phyloP scores from a whole-genome alignment of 2,888 invertebrate genomes.

The Salpingus planirostris region DNA sequence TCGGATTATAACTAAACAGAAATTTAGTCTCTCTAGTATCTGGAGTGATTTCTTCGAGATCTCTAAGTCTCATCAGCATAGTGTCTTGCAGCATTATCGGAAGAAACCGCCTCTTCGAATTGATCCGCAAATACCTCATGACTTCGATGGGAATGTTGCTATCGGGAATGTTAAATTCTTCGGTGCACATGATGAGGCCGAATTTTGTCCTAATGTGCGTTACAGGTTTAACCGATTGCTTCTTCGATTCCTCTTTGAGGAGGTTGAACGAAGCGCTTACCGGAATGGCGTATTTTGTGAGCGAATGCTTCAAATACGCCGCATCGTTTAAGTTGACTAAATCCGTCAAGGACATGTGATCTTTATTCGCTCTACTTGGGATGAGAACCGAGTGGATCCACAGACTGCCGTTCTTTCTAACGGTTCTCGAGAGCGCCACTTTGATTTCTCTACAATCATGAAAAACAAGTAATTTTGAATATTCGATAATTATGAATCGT shows the following conservation, averaged over 20 bases:
- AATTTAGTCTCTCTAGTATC: conserved; percentile 55
- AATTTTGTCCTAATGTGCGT: conserved; percentile 68
- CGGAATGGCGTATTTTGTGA: conserved; percentile 69
- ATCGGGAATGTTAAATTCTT: conserved; percentile 41
- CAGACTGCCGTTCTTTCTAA: conserved; percentile 76
- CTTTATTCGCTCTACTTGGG: conserved; percentile 46
- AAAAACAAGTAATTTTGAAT: background rate
- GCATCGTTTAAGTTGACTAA: conserved; percentile 52
- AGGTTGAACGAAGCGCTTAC: conserved; percentile 67
- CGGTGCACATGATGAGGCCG: conserved; percentile 69
- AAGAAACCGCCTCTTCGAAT: conserved; percentile 56
- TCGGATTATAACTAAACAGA: conserved; percentile 62
- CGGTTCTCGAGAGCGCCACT: conserved; percentile 63
- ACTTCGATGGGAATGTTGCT: conserved; percentile 31
- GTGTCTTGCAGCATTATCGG: conserved; percentile 80
- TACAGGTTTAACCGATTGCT: conserved; percentile 45
- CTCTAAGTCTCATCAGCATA: conserved; percentile 67
- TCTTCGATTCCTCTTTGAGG: conserved; percentile 44
- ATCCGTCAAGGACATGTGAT: conserved; percentile 49
- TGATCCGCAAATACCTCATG: conserved; percentile 45
- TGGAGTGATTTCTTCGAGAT: conserved; percentile 59
- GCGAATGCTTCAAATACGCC: conserved; percentile 52
- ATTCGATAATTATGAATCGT: conserved; percentile 2
- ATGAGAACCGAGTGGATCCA: conserved; percentile 67
- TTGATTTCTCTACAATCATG: conserved; percentile 50